Conservation (phyloP, 1,140 invertebrate species). For the Zaprionus ghesquierei region DNA sequence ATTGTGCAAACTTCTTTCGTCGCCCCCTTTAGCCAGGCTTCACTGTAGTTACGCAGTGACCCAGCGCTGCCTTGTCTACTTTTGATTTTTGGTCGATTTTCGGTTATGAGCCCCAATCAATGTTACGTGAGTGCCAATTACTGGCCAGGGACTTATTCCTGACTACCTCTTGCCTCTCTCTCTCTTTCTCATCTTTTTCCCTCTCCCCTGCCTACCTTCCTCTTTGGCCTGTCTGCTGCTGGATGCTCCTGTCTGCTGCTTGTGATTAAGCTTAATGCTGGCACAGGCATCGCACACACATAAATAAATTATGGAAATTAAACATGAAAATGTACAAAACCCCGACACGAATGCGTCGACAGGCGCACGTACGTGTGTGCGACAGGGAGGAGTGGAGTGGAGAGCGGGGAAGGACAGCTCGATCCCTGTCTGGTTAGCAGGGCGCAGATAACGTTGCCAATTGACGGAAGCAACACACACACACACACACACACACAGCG, state of each 20-base stretch:
- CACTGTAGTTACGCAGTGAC: slow-evolving; percentile 6
- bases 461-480: slow-evolving; percentile 76
- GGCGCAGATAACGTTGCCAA: slow-evolving; percentile 63
- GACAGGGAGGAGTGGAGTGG: background rate
- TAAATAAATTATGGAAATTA: slow-evolving; percentile 80
- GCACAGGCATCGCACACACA: slow-evolving; percentile 44
- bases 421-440: slow-evolving; percentile 21
- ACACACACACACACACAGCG: no score
- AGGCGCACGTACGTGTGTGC: slow-evolving; percentile 21
- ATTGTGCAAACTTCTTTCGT: background rate
- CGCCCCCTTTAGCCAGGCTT: background rate
- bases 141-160: slow-evolving; percentile 33
- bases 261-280: slow-evolving; percentile 57
- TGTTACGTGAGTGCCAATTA: slow-evolving; percentile 68
- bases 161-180: background rate
- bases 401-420: background rate
- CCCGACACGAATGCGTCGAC: slow-evolving; percentile 57
- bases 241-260: background rate
- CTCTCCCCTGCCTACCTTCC: background rate
- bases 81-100: slow-evolving; percentile 62
- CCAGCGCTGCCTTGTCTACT: slow-evolving; percentile 15
- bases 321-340: slow-evolving; percentile 78
- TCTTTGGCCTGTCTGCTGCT: background rate
- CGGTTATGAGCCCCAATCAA: slow-evolving; percentile 62
- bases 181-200: background rate